phyloP scores from a whole-genome alignment of 2,797 vertebrate species.

The Rhincodon typus region DNA sequence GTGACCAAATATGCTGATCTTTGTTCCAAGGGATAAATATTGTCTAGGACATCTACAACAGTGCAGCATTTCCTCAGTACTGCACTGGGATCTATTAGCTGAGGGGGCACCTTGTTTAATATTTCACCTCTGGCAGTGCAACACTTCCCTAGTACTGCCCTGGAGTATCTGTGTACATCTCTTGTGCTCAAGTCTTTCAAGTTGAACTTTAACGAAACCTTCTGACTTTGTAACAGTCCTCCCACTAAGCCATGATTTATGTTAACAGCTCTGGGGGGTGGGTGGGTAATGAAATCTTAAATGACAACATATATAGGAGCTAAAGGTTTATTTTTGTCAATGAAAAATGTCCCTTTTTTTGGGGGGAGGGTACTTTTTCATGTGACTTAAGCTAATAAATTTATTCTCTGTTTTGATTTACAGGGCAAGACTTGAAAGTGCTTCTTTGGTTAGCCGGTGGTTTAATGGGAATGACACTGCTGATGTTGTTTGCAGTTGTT shows the following conservation, averaged over 20 bases:
- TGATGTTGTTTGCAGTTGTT: background rate
- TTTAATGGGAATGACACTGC: background rate
- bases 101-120: background rate
- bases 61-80: too few species aligned
- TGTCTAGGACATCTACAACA: too few species aligned
- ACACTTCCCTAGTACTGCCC: background rate
- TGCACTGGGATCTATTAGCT: background rate
- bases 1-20: too few species aligned
- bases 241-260: too few species aligned
- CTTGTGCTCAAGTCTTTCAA: background rate
- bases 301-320: background rate
- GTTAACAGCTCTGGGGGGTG: too few species aligned
- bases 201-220: background rate
- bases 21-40: background rate
- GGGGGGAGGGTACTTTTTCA: background rate
- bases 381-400: background rate
- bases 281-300: background rate
- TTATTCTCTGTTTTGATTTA: background rate
- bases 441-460: background rate
- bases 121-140: background rate
- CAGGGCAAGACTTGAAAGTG: background rate
- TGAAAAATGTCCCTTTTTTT: background rate
- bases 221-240: background rate
- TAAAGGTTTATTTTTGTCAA: background rate
- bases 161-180: background rate